Base-by-base conservation (phyloP, 2,888 invertebrate genomes). In the Geophilus truncorum region DNA sequence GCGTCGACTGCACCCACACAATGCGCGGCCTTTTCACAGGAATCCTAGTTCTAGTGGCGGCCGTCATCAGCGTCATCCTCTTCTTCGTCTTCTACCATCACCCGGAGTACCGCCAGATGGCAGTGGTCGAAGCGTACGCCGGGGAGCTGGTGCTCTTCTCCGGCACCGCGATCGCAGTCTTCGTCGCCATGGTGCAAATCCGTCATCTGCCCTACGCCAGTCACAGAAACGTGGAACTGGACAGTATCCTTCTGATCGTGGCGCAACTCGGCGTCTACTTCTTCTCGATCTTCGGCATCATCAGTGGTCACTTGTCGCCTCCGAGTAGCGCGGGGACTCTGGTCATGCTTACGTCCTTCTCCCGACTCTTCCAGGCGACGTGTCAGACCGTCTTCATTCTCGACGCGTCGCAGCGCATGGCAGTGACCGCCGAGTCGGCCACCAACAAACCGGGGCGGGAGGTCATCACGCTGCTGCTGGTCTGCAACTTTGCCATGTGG, bases 221-320 rank as follows among this genome's bases (percentile, higher is more conserved):
- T 0, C 91, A 91, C 82, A 89, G 94, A 81, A 94, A 94, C 85
- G 90, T 95, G 83, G 94, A 94, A 84, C 87, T 96, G 85, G 96
- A 96, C 87, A 96, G 95, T 85, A 96, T 95, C 62, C 90, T 98
- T 0, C 89, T 98, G 78, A 93, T 97, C 15, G 95, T 96, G 0
- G 96, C 96, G 0, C 95, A 97, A 87, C 95, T 95, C 0, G 97
- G 97, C 9, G 94, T 96, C 89, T 96, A 96, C 86, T 93, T 97
- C 83, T 96, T 96, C 87, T 94, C 95, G 83, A 94, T 95, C 62
- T 96, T 97, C 86, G 95, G 96, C 10, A 95, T 97, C 81, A 95
- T 97, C 81, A 96, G 97, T 0, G 95, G 95, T 2, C 94, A 95
- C 85, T 95, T 96, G 84, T 94, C 94, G 0, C 90, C 93, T 81